Conservation (phyloP, 2,113 vertebrate genomes). For the Tupaia chinensis region DNA sequence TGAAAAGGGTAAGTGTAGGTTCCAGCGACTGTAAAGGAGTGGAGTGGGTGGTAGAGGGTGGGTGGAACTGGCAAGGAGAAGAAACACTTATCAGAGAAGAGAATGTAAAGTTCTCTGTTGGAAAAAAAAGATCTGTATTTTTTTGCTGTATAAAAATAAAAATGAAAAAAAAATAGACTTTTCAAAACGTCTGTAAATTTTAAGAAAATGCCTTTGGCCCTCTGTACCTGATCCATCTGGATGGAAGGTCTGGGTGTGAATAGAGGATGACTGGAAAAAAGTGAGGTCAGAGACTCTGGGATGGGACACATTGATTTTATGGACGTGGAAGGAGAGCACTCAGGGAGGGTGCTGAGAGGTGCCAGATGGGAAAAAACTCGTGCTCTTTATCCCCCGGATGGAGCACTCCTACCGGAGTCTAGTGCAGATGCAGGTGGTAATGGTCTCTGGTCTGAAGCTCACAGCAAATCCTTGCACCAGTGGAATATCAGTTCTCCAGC, state of each 20-base stretch:
- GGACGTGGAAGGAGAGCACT: background rate
- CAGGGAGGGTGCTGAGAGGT: background rate
- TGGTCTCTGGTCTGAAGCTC: no score
- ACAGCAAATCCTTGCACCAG: no score
- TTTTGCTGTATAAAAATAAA: no score
- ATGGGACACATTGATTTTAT: background rate
- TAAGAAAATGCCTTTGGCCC: constrained; percentile 23
- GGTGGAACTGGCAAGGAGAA: no score
- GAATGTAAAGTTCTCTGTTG: no score
- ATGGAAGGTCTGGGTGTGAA: background rate
- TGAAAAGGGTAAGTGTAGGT: no score
- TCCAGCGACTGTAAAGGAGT: no score
- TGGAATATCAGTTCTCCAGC: no score
- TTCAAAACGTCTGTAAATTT: background rate
- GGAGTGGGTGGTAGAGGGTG: no score
- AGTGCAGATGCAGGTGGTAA: background rate
- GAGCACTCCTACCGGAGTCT: background rate
- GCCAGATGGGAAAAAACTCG: background rate
- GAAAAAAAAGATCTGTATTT: no score
- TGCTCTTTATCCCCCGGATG: background rate
- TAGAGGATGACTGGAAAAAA: background rate
- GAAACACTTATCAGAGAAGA: no score
- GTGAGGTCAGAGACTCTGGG: background rate
- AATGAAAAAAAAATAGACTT: no score
- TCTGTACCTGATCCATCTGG: background rate